Evolutionary conservation across 2,113 vertebrate species (phyloP).

Genomic region (Garra rufa): DNA sequence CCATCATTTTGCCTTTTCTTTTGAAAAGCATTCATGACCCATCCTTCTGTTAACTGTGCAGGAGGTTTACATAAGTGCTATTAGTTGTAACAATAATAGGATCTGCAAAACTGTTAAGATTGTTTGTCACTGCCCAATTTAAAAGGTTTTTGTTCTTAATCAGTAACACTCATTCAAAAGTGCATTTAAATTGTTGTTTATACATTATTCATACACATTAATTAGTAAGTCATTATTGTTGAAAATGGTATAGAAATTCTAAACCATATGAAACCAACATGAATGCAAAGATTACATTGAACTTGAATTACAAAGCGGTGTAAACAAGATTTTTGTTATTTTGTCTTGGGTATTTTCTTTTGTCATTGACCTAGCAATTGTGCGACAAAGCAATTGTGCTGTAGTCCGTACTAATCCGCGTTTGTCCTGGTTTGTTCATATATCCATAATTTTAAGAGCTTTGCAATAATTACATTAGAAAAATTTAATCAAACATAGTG

Average conservation of each 20-base stretch:
- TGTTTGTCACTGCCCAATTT: background rate
- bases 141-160: background rate
- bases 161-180: background rate
- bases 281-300: background rate
- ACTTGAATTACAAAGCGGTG: background rate
- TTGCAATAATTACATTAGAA: conserved; percentile 18
- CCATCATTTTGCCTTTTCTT: background rate
- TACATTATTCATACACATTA: background rate
- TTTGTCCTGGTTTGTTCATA: conserved; percentile 11
- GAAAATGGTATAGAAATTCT: background rate
- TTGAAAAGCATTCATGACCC: background rate
- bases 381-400: background rate
- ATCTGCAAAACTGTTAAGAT: background rate
- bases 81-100: background rate
- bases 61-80: background rate
- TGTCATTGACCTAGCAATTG: background rate
- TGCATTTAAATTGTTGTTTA: background rate
- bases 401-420: background rate
- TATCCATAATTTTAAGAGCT: conserved; percentile 22
- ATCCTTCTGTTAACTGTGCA: background rate
- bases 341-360: too few species aligned
- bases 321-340: background rate
- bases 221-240: background rate
- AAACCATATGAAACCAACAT: background rate
- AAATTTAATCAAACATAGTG: conserved; percentile 28